Evolutionary conservation across 1,140 invertebrate genomes (phyloP).

Genomic region (Tenebrio molitor): DNA sequence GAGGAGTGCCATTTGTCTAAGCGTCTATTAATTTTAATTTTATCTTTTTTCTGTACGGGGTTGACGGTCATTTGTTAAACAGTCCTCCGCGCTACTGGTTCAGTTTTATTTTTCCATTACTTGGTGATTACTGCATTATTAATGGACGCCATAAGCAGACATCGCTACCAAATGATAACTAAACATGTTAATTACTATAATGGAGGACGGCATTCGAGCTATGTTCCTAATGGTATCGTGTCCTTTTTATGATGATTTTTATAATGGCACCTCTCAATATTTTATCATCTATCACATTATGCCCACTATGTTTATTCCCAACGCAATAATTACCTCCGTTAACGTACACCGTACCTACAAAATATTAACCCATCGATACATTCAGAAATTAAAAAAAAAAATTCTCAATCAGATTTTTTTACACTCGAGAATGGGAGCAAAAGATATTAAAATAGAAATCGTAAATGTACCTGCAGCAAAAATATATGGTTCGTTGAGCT

Average conservation of each 20-base stretch:
- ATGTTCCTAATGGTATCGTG: constrained; percentile 41
- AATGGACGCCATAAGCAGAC: constrained; percentile 56
- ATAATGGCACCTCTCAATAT: constrained; percentile 19
- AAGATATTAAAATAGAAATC: too few species aligned
- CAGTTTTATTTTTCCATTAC: constrained; percentile 56
- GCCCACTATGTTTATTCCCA: background rate
- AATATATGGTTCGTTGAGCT: too few species aligned
- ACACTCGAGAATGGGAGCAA: too few species aligned
- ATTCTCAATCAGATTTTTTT: too few species aligned
- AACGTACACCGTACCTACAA: too few species aligned
- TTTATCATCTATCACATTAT: constrained; percentile 14
- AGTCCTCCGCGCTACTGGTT: constrained; percentile 50
- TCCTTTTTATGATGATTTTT: constrained; percentile 35
- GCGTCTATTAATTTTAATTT: constrained; percentile 63
- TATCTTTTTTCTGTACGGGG: constrained; percentile 56
- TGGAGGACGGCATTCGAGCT: constrained; percentile 48
- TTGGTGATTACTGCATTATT: constrained; percentile 58
- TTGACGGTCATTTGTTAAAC: constrained; percentile 53
- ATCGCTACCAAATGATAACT: constrained; percentile 56
- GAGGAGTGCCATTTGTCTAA: constrained; percentile 63
- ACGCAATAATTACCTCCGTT: too few species aligned
- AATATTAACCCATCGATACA: too few species aligned
- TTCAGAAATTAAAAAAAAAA: too few species aligned
- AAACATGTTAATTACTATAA: constrained; percentile 59
- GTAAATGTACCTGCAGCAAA: too few species aligned